Percentiles rank a stretch among this genome's conserved stretches.
These are phyloP conservation scores for Scaptomyza reducta DNA, from an alignment of 2,888 invertebrate genomes.

Conservation along the genomic window DNA sequence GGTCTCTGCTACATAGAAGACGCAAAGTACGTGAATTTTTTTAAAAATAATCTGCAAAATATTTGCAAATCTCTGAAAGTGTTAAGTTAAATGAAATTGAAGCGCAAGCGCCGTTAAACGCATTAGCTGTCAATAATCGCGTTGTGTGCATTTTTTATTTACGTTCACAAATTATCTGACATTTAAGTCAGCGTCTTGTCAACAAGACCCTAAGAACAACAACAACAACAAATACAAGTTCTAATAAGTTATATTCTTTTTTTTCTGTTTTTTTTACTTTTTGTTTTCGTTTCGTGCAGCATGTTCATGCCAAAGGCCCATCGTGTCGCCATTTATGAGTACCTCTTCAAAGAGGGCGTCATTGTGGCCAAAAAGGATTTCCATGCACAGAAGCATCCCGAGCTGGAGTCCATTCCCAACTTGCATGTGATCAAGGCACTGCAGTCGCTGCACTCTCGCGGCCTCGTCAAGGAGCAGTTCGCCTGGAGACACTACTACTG, in stretches of 20 bases:
- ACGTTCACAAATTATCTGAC: constrained; percentile 35
- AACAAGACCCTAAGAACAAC: constrained; percentile 42
- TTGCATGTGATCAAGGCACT: constrained; percentile 99
- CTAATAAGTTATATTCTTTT: constrained; percentile 41
- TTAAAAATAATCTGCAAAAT: constrained; percentile 74
- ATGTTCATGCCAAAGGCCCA: constrained; percentile 99
- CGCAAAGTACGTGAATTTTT: constrained; percentile 82
- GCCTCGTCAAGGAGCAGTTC: constrained; percentile 99
- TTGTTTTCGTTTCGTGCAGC: constrained; percentile 85
- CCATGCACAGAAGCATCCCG: constrained; percentile 98
- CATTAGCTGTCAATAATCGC: constrained; percentile 19
- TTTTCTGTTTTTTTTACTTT: constrained; percentile 55
- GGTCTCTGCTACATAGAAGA: constrained; percentile 82
- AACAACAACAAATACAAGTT: constrained; percentile 28
- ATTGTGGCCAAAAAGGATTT: constrained; percentile 99
- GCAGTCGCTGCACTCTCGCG: constrained; percentile 97
- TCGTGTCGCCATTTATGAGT: constrained; percentile 97
- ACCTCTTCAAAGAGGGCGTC: constrained; percentile 99
- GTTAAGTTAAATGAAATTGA: constrained; percentile 29
- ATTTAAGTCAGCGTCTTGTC: constrained; percentile 33
- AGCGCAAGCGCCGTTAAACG: constrained; percentile 14
- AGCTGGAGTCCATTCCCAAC: constrained; percentile 97
- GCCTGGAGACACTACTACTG: constrained; percentile 99
- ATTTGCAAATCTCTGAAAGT: constrained; percentile 58
- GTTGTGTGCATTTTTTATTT: constrained; percentile 45